Evolutionary conservation across 2,888 invertebrate species (phyloP).

Genomic region (Brenthis hecate): DNA sequence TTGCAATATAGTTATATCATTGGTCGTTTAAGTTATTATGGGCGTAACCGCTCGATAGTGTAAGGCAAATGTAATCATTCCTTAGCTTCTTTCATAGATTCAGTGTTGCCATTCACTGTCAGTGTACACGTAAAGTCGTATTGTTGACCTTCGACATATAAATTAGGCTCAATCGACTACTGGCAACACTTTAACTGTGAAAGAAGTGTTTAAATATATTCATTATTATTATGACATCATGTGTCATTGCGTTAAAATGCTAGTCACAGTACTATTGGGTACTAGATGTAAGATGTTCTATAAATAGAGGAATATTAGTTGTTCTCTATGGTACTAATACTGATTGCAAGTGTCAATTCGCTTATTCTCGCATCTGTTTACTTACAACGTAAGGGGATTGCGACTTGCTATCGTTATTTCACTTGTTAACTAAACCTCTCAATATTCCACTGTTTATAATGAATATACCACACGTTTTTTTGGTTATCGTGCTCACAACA

Average conservation of each 20-base stretch:
- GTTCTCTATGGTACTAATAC: neutral
- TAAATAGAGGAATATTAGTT: conserved; percentile 37
- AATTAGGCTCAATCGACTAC: neutral
- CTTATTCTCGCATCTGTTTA: neutral
- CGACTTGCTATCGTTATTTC: neutral
- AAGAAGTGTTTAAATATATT: conserved; percentile 18
- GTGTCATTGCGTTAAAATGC: conserved; percentile 57
- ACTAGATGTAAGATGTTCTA: conserved; percentile 56
- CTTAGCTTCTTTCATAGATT: conserved; percentile 37
- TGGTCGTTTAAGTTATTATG: conserved; percentile 25
- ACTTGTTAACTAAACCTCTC: neutral
- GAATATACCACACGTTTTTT: conserved; percentile 30
- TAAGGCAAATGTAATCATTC: conserved; percentile 41
- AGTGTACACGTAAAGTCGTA: neutral
- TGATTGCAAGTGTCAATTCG: neutral
- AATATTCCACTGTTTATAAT: conserved; percentile 37
- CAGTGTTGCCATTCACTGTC: conserved; percentile 15
- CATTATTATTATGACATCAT: conserved; percentile 31
- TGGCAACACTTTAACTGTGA: conserved; percentile 25
- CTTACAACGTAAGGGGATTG: neutral
- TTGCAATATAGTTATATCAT: conserved; percentile 24
- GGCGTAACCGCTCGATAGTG: conserved; percentile 32
- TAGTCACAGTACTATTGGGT: conserved; percentile 74
- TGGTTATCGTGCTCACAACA: conserved; percentile 28
- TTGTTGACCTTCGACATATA: neutral